Conservation (phyloP, 2,797 vertebrate genomes). For the Cuniculus paca region DNA sequence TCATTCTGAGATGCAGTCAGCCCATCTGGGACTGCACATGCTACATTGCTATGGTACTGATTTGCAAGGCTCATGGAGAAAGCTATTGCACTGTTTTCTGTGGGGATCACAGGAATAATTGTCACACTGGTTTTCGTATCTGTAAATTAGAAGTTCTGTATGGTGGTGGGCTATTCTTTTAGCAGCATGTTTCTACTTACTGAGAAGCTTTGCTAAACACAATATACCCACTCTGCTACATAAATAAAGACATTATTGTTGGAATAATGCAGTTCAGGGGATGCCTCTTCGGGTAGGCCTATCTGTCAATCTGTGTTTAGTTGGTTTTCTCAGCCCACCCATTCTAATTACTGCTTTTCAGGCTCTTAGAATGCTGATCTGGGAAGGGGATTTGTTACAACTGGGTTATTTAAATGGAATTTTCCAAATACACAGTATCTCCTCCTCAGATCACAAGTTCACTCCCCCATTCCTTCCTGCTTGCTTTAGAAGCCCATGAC, state of each 20-base stretch:
- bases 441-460: constrained; percentile 68
- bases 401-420: constrained; percentile 79
- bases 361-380: constrained; percentile 63
- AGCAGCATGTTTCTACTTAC: constrained; percentile 76
- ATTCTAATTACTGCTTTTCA: constrained; percentile 81
- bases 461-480: constrained; percentile 71
- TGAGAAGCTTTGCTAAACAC: constrained; percentile 77
- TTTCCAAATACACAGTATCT: constrained; percentile 80
- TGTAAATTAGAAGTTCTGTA: constrained; percentile 75
- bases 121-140: constrained; percentile 71
- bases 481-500: constrained; percentile 71
- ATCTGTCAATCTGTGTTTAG: constrained; percentile 78
- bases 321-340: constrained; percentile 79
- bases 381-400: constrained; percentile 77
- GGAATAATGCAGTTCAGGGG: constrained; percentile 80
- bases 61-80: constrained; percentile 73
- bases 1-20: constrained; percentile 47
- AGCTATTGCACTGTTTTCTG: constrained; percentile 76
- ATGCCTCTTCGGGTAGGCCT: constrained; percentile 75
- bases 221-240: constrained; percentile 71
- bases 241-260: constrained; percentile 81
- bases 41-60: constrained; percentile 66
- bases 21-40: constrained; percentile 58
- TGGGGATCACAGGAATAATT: constrained; percentile 78
- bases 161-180: constrained; percentile 74